Evolutionary conservation across 1,140 invertebrate genomes (phyloP).

Genomic region (Papilio aristodemus): DNA sequence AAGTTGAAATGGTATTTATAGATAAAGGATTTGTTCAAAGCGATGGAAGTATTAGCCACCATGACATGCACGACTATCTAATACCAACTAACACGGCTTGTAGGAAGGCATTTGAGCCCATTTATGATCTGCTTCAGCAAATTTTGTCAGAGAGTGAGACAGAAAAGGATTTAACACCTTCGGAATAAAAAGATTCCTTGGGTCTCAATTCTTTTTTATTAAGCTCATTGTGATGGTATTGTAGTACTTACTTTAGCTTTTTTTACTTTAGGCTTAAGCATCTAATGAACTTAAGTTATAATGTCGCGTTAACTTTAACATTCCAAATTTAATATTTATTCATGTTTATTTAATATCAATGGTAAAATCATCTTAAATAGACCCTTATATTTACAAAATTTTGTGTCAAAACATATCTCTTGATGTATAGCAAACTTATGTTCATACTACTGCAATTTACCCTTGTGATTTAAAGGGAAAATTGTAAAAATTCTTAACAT

Average conservation of each 20-base stretch:
- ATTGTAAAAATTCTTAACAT: no score
- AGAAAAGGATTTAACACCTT: slow-evolving; percentile 86
- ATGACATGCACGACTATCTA: slow-evolving; percentile 94
- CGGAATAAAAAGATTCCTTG: slow-evolving; percentile 79
- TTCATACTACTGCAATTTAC: neutral
- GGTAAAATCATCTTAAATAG: neutral
- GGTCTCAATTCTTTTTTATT: slow-evolving; percentile 59
- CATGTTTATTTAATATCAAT: neutral
- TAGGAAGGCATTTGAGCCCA: slow-evolving; percentile 90
- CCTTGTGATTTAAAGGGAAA: no score
- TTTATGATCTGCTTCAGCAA: slow-evolving; percentile 88
- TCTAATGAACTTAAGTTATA: slow-evolving; percentile 56
- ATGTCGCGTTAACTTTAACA: slow-evolving; percentile 63
- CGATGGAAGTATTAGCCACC: slow-evolving; percentile 90
- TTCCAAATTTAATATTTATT: slow-evolving; percentile 69
- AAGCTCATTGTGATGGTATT: slow-evolving; percentile 72
- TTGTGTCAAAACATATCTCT: neutral
- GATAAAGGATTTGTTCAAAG: slow-evolving; percentile 88
- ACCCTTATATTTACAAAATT: neutral
- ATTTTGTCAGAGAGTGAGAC: slow-evolving; percentile 87
- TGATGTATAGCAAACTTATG: neutral
- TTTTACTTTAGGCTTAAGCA: slow-evolving; percentile 71
- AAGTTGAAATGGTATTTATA: slow-evolving; percentile 86
- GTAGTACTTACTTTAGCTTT: slow-evolving; percentile 75
- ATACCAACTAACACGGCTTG: slow-evolving; percentile 91